Percentiles rank a stretch among this genome's conserved stretches.
Conservation (phyloP, 2,888 invertebrate genomes). For the Parnassius smintheus region DNA sequence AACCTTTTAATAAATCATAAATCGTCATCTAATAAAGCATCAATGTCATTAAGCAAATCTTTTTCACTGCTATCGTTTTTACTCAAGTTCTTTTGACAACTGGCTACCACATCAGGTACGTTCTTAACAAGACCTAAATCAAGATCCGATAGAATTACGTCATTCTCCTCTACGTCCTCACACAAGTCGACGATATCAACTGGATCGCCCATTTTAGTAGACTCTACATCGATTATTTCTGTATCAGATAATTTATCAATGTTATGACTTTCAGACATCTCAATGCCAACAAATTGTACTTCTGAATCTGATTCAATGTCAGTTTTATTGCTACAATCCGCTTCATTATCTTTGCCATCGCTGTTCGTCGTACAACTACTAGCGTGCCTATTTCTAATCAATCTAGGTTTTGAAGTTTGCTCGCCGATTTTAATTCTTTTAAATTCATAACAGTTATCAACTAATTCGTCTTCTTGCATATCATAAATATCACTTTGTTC, state of each 20-base stretch:
- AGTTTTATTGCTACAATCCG: constrained; percentile 37
- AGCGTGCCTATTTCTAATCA: constrained; percentile 57
- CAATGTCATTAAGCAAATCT: constrained; percentile 53
- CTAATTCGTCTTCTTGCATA: constrained; percentile 60
- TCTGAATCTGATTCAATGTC: constrained; percentile 65
- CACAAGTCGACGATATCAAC: constrained; percentile 67
- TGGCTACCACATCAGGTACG: constrained; percentile 72
- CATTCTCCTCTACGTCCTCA: constrained; percentile 58
- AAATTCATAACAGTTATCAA: constrained; percentile 68
- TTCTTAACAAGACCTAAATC: constrained; percentile 59
- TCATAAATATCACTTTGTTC: constrained; percentile 64
- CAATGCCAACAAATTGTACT: constrained; percentile 66
- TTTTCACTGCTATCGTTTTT: constrained; percentile 43
- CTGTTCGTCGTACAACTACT: constrained; percentile 36
- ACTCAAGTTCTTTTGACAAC: constrained; percentile 54
- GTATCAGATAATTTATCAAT: constrained; percentile 49
- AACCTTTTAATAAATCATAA: constrained; percentile 50
- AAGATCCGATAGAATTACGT: constrained; percentile 47
- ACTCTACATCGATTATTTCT: constrained; percentile 62
- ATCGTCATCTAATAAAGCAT: constrained; percentile 54
- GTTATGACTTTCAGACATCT: constrained; percentile 45
- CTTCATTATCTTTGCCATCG: constrained; percentile 44
- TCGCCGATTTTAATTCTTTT: constrained; percentile 64
- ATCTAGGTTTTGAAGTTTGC: constrained; percentile 57
- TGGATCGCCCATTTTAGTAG: constrained; percentile 47